Base-by-base conservation (phyloP, 2,113 vertebrate species). In the Acanthisitta chloris region DNA sequence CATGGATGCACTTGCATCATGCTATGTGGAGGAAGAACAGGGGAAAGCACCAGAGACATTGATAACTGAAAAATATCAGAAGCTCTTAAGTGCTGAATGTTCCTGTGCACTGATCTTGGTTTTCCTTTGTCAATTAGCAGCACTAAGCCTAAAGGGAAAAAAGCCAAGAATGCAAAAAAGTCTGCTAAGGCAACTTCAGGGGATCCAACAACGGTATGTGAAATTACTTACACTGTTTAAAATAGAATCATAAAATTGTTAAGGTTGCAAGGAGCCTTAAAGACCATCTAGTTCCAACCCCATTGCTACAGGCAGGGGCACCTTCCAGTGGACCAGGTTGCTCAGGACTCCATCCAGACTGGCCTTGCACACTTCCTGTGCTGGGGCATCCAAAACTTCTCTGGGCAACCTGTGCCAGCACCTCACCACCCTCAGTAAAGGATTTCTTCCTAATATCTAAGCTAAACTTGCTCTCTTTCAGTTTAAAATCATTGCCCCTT, bases 151-250 rank as follows among this genome's bases (percentile, higher is more conserved):
- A 99, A 99, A 97, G 98, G 95, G 65, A 99, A 99, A 94, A 99
- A 99, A 97, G 96, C 97, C 86, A 99, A 99, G 97, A 99, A 99
- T 38, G 91, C 72, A 72, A 98, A 98, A 48, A 99, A 99, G 74
- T 78, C 89, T 87, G 67, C 95, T 95, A 98, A 88, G 61, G 76
- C 71, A 43, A 90, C 95, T 92, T 98, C 98, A 36, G 97, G 97
- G 57, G 38, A 81, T n/a, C 93, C 97, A 84, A 86, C 86, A 76
- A 10, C 0, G 95, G 98, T 98, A 98, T 31, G 97, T 96, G n/a
- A 51, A 71, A 36, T 40, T 52, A 49, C 21, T 86, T 29, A 45
- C 0, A 0, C 15, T 78, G 6, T 57, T 64, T n/a, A 77, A 65
- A 80, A 40, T 17, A 59, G 19, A 67, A n/a, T 59, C 7, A 21